Conservation (phyloP, 1,140 invertebrate genomes). For the Macrobrachium rosenbergii region DNA sequence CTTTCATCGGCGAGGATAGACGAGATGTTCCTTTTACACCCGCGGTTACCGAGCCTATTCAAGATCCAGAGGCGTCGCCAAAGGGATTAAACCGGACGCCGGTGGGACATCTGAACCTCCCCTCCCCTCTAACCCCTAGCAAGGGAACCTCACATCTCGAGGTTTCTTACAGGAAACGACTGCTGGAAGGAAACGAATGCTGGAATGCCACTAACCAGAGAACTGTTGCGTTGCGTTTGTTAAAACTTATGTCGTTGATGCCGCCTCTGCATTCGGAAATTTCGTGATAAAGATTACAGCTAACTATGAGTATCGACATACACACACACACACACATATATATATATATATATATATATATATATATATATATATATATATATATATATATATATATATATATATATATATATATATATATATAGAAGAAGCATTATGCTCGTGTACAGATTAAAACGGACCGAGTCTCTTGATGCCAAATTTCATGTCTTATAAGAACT, state of each 20-base stretch:
- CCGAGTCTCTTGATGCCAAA: no score
- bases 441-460: background rate
- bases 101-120: no score
- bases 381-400: conserved; percentile 19
- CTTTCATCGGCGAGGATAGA: conserved; percentile 55
- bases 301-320: no score
- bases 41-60: conserved; percentile 59
- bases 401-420: conserved; percentile 16
- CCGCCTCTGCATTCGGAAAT: no score
- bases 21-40: conserved; percentile 62
- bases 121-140: no score
- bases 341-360: background rate
- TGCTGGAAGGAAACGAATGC: background rate
- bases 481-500: no score
- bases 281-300: no score
- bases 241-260: no score
- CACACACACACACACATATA: background rate
- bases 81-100: conserved; percentile 53
- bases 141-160: background rate
- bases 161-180: conserved; percentile 19
- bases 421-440: no score
- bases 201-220: background rate
- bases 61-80: conserved; percentile 53
- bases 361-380: background rate
- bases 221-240: no score